These are phyloP conservation scores for Pissodes strobi DNA, from an alignment of 1,140 invertebrate genomes.

Conservation along the genomic window DNA sequence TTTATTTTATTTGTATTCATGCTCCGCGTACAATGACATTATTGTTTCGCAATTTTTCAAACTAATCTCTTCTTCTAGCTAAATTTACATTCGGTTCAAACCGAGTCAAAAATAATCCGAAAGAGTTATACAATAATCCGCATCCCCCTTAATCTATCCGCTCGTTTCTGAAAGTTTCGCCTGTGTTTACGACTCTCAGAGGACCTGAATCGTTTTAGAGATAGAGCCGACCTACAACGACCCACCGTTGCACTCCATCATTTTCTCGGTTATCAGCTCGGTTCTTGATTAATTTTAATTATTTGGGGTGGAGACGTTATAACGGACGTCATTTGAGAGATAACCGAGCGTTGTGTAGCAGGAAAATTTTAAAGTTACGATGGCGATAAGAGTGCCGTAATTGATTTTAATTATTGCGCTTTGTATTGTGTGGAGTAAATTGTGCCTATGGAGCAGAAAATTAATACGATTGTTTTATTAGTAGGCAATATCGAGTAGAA, in stretches of 20 bases:
- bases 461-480: too few species aligned
- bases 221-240: conserved; percentile 30
- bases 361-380: conserved; percentile 16
- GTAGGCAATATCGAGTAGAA: too few species aligned
- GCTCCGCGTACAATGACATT: too few species aligned
- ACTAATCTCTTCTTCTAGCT: too few species aligned
- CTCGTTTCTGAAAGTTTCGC: conserved; percentile 31
- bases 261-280: conserved; percentile 35
- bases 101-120: too few species aligned
- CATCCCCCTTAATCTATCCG: conserved; percentile 10
- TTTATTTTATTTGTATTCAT: too few species aligned
- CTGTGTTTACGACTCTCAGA: conserved; percentile 40
- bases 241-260: conserved; percentile 34
- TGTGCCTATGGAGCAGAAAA: too few species aligned
- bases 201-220: conserved; percentile 23
- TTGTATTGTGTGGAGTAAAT: not conserved
- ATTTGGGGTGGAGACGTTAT: conserved; percentile 33
- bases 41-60: too few species aligned
- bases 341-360: conserved; percentile 5
- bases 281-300: conserved; percentile 42
- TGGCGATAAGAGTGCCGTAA: conserved; percentile 19
- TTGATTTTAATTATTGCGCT: conserved; percentile 21
- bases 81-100: too few species aligned
- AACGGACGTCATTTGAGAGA: conserved; percentile 20
- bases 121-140: not conserved